Evolutionary conservation across 1,140 invertebrate genomes (phyloP).

Genomic region (Parasteatoda tepidariorum): DNA sequence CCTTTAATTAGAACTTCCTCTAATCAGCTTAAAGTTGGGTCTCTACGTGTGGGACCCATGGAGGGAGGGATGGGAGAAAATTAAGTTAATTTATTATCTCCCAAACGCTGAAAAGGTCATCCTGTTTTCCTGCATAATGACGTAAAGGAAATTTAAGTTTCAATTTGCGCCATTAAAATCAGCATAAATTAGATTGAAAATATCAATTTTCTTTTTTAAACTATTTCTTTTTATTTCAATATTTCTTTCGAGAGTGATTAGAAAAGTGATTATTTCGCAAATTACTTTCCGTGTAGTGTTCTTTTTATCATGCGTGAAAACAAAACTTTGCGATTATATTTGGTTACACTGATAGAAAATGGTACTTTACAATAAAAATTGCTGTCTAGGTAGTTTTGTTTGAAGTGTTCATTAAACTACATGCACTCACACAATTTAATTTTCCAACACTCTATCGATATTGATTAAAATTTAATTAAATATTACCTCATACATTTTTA

Average conservation of each 20-base stretch:
- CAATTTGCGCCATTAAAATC: not conserved
- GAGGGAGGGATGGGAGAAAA: not conserved
- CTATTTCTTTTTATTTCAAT: conserved; percentile 66
- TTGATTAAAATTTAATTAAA: too few relatives aligned
- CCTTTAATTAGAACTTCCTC: conserved; percentile 34
- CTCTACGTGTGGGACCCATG: not conserved
- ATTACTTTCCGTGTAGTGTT: too few relatives aligned
- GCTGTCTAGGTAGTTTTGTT: too few relatives aligned
- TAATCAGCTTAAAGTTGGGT: conserved; percentile 28
- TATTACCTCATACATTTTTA: too few relatives aligned
- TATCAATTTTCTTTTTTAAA: not conserved
- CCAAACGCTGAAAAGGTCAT: not conserved
- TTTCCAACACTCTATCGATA: too few relatives aligned
- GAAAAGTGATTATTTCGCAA: not conserved
- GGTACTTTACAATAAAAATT: too few relatives aligned
- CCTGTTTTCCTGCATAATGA: not conserved
- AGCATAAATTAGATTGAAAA: not conserved
- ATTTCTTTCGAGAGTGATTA: not conserved
- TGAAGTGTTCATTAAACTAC: too few relatives aligned
- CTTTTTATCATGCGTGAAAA: too few relatives aligned
- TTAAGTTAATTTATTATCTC: conserved; percentile 48
- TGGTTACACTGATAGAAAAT: too few relatives aligned
- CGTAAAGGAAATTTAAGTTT: not conserved
- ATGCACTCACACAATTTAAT: too few relatives aligned
- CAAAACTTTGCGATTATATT: too few relatives aligned